Percentiles rank a stretch among this genome's conserved stretches.
phyloP scores from a whole-genome alignment of 2,113 vertebrate genomes.

The Melierax canorus region DNA sequence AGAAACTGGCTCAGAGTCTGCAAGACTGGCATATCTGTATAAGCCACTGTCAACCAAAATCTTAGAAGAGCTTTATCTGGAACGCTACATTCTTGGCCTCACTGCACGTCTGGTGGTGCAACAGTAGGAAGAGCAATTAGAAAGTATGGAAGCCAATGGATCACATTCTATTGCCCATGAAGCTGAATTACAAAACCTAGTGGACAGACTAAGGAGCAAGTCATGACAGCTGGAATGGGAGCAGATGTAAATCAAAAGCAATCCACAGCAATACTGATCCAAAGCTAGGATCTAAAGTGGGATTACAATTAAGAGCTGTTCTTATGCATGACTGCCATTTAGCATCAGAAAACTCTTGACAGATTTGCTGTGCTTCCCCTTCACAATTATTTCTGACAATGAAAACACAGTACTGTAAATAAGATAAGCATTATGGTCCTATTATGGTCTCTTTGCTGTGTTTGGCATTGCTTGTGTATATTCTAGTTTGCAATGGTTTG shows the following conservation, averaged over 20 bases:
- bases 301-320: background rate
- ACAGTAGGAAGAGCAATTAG: background rate
- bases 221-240: background rate
- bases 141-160: background rate
- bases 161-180: background rate
- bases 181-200: background rate
- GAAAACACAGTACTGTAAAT: background rate
- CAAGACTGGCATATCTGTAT: background rate
- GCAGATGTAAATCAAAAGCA: background rate
- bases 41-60: background rate
- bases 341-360: background rate
- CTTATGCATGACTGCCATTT: background rate
- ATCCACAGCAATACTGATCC: background rate
- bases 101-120: background rate
- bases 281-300: background rate
- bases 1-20: background rate
- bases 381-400: background rate
- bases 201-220: background rate
- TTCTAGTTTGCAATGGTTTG: background rate
- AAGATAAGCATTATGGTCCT: background rate
- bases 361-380: background rate
- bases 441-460: background rate
- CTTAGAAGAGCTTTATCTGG: background rate
- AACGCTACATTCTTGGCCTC: background rate
- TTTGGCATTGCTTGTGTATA: background rate